Percentiles rank a stretch among this genome's conserved stretches.
phyloP scores from a whole-genome alignment of 2,797 vertebrate genomes.

The Sebastolobus altivelis region DNA sequence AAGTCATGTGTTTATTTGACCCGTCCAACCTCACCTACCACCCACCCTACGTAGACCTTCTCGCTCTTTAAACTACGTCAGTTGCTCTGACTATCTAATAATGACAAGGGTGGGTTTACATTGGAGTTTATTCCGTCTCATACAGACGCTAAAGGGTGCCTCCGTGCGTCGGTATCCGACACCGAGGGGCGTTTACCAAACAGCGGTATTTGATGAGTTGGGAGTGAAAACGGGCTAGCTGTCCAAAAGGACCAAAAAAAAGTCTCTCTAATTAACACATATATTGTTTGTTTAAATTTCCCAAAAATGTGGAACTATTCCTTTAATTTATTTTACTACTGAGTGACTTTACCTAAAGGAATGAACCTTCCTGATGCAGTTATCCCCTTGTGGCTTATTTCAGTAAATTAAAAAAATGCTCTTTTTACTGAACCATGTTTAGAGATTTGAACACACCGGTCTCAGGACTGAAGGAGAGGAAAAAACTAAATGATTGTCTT shows the following conservation, averaged over 20 bases:
- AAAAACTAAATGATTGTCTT: constrained; percentile 46
- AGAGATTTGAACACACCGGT: not conserved
- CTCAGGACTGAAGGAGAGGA: not conserved
- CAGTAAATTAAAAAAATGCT: not conserved
- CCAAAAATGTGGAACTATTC: not conserved
- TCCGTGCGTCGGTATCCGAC: too few relatives aligned
- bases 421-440: not conserved
- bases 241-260: not conserved
- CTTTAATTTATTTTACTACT: not conserved
- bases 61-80: too few relatives aligned
- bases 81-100: too few relatives aligned
- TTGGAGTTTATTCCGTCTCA: too few relatives aligned
- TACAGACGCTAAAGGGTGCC: too few relatives aligned
- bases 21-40: too few relatives aligned
- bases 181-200: too few relatives aligned
- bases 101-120: too few relatives aligned
- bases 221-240: not conserved
- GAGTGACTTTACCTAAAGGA: not conserved
- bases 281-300: not conserved
- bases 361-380: not conserved
- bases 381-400: not conserved
- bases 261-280: not conserved
- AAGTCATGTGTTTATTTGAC: too few relatives aligned
- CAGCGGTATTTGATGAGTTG: too few relatives aligned
- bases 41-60: too few relatives aligned